Evolutionary conservation across 2,797 vertebrate species (phyloP).

Genomic region (Chelon auratus): DNA sequence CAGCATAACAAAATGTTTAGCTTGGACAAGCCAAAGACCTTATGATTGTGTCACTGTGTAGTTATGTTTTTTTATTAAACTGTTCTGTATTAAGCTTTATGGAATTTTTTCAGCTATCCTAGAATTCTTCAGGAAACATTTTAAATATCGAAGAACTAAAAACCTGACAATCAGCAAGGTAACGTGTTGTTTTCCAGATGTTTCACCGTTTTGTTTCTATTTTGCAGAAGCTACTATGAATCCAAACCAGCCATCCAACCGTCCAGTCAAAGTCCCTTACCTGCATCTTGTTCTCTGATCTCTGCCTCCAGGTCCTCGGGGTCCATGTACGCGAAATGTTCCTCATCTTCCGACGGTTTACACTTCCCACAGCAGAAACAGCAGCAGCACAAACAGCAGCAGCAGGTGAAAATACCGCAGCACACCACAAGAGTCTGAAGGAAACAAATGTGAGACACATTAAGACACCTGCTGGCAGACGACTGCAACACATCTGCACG

Average conservation of each 20-base stretch:
- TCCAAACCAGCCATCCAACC: background rate
- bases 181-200: background rate
- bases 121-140: no score
- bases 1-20: no score
- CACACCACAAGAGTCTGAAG: constrained; percentile 83
- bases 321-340: constrained; percentile 75
- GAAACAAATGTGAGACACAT: background rate
- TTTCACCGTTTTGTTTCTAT: background rate
- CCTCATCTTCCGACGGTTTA: constrained; percentile 70
- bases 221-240: background rate
- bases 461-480: background rate
- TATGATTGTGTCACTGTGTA: no score
- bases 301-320: constrained; percentile 88
- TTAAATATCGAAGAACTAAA: no score
- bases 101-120: no score
- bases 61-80: no score
- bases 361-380: constrained; percentile 90
- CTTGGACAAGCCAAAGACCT: no score
- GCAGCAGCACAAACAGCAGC: constrained; percentile 91
- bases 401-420: constrained; percentile 86
- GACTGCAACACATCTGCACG: no score
- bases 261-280: constrained; percentile 54
- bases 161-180: background rate
- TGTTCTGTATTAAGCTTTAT: no score
- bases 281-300: constrained; percentile 76